Base-by-base conservation (phyloP, 2,888 invertebrate species). In the Syritta pipiens region DNA sequence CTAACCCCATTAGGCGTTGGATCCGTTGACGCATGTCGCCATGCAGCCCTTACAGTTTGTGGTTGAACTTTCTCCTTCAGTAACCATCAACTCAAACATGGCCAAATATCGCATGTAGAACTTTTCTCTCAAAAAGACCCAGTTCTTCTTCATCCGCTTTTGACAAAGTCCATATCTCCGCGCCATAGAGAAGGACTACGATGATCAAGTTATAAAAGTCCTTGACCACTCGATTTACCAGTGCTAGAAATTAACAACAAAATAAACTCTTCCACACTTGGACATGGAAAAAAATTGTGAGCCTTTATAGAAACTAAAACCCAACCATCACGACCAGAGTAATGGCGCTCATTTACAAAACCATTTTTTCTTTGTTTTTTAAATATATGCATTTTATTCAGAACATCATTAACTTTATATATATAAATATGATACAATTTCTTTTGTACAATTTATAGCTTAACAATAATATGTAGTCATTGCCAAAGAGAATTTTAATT, bases 391-490 rank as follows among this genome's bases (percentile, higher is more conserved):
- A n/a, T 12, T 67, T 28, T 57, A 57, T 57, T 37, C 35, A 4
- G n/a, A 22, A 20, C 46, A 65, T 35, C 44, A 32, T 28, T 40
- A 57, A 28, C 14, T 20, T 46, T 22, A 46, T 7, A 7, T 32
- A 53, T 53, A 48, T 46, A 2, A 35, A 53, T 53, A 48, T 46
- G 3, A 35, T n/a, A 67, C 28, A 55, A 5, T 46, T 42, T 44
- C 12, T n/a, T 46, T 30, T 57, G 37, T 57, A 67, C 67, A 67
- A 7, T 46, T 44, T 22, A 28, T 24, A 65, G 49, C 3, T 59
- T n/a, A n/a, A 17, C n/a, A 32, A 44, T 49, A 35, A 7, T 32
- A 35, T 55, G 49, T 5, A 42, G n/a, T 35, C 19, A 42, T 14
- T 35, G 9, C 42, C 9, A 12, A 28, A 30, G n/a, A 20, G 10